Conservation (phyloP, 2,797 vertebrate species). For the Mareca penelope region DNA sequence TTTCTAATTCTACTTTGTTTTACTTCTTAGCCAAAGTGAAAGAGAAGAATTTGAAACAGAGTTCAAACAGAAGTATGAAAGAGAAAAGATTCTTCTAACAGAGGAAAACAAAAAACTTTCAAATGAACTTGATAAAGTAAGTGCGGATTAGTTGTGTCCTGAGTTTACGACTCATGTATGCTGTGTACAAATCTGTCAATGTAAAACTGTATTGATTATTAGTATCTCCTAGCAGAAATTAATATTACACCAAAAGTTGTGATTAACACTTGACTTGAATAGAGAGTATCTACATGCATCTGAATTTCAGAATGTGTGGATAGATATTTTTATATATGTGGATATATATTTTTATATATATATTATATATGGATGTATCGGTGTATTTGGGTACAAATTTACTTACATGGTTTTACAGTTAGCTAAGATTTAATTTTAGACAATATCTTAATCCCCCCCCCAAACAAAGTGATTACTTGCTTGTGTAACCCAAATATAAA, state of each 20-base stretch:
- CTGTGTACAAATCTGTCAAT: not conserved
- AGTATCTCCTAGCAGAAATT: not conserved
- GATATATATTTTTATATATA: not conserved
- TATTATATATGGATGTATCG: not conserved
- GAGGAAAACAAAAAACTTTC: constrained; percentile 96
- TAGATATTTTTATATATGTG: not conserved
- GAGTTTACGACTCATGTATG: not conserved
- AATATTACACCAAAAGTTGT: not conserved
- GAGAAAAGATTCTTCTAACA: constrained; percentile 86
- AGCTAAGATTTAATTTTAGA: not conserved
- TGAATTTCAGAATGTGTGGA: not conserved
- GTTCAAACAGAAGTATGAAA: constrained; percentile 93
- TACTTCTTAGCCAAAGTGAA: constrained; percentile 86
- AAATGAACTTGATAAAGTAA: constrained; percentile 94
- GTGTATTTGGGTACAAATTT: not conserved
- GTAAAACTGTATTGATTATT: not conserved
- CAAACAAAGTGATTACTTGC: not conserved
- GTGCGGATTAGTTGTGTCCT: not conserved
- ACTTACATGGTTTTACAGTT: not conserved
- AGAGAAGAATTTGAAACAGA: constrained; percentile 93
- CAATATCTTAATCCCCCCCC: not conserved
- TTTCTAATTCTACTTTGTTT: constrained; percentile 35
- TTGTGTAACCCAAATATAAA: constrained; percentile 8
- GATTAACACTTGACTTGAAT: not conserved
- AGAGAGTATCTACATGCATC: not conserved